Conservation (phyloP, 2,797 vertebrate species). For the Epinephelus awoara region DNA sequence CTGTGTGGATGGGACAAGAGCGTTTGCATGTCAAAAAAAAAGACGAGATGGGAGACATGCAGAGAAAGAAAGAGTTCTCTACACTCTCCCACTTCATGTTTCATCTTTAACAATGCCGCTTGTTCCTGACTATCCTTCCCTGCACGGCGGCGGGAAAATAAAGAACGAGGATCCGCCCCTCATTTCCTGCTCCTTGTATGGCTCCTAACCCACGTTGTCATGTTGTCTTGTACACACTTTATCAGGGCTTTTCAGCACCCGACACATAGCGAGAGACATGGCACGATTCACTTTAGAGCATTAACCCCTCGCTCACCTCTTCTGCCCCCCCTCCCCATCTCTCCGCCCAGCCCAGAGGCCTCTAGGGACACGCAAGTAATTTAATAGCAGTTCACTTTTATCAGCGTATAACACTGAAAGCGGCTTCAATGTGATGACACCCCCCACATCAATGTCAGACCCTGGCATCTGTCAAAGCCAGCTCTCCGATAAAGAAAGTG, state of each 20-base stretch:
- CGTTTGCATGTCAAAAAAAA: constrained; percentile 58
- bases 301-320: constrained; percentile 62
- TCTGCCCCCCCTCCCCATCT: neutral
- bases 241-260: constrained; percentile 63
- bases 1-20: constrained; percentile 58
- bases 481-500: constrained; percentile 70
- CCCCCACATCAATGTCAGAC: constrained; percentile 60
- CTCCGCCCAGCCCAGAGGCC: constrained; percentile 26
- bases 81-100: constrained; percentile 61
- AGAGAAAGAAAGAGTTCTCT: constrained; percentile 56
- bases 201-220: constrained; percentile 61
- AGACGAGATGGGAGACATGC: constrained; percentile 43
- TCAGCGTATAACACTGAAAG: constrained; percentile 56
- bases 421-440: constrained; percentile 32
- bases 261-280: constrained; percentile 45
- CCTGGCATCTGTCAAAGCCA: constrained; percentile 64
- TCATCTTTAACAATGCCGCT: constrained; percentile 66
- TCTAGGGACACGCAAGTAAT: constrained; percentile 67
- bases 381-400: constrained; percentile 73
- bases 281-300: constrained; percentile 51
- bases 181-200: constrained; percentile 55
- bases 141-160: constrained; percentile 40
- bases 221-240: constrained; percentile 61
- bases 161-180: constrained; percentile 49
- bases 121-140: constrained; percentile 43